Percentiles rank a stretch among this genome's conserved stretches.
Conservation (phyloP, 2,113 vertebrate genomes). For the Cervus canadensis region DNA sequence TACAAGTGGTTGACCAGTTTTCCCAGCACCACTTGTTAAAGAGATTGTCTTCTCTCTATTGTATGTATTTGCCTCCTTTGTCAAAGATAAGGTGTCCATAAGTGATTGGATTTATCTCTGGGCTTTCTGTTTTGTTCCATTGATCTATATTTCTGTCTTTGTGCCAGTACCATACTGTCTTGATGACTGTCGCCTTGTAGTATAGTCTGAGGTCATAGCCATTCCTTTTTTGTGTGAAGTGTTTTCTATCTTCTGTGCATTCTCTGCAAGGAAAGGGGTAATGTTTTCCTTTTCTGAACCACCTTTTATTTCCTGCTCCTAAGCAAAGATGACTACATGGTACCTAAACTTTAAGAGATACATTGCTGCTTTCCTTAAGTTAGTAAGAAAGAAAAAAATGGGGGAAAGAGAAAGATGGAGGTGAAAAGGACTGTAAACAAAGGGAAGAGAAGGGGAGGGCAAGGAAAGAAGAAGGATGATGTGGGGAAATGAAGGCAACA, state of each 20-base stretch:
- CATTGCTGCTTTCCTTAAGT: not conserved
- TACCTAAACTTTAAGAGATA: not conserved
- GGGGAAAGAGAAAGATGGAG: not conserved
- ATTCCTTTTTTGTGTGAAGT: not conserved
- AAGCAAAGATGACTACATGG: not conserved
- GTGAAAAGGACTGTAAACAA: not conserved
- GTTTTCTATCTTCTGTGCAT: not conserved
- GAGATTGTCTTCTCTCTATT: not conserved
- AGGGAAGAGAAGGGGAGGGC: not conserved
- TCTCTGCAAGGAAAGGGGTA: not conserved
- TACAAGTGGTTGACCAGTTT: not conserved
- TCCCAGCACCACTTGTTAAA: not conserved
- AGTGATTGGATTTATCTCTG: not conserved
- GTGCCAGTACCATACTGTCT: not conserved
- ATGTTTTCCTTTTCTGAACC: not conserved
- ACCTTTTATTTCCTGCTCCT: not conserved
- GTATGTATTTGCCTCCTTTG: not conserved
- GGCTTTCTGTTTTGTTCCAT: not conserved
- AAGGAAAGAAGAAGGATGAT: not conserved
- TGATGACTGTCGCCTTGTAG: not conserved
- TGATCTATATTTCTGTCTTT: not conserved
- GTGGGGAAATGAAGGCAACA: not conserved
- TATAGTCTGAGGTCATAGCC: not conserved
- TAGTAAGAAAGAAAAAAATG: not conserved
- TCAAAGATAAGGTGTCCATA: not conserved